These are phyloP conservation scores for Aelia acuminata DNA, from an alignment of 2,888 invertebrate genomes.

Conservation along the genomic window DNA sequence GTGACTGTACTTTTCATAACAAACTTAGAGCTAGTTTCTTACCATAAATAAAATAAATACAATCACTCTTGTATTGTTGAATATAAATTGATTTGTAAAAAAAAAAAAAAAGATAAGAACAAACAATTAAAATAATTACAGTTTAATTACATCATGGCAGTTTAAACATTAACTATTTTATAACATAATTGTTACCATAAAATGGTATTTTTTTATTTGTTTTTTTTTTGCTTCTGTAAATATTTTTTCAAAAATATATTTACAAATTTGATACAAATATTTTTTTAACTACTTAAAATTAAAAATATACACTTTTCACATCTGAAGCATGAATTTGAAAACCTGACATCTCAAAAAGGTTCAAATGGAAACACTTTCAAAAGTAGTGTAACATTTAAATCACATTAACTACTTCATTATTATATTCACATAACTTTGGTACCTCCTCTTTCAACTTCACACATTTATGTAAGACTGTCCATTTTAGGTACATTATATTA, in stretches of 20 bases:
- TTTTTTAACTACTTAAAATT: conserved; percentile 42
- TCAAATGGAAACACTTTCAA: background rate
- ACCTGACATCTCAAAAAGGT: conserved; percentile 10
- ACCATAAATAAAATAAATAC: conserved; percentile 58
- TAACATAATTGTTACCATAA: conserved; percentile 43
- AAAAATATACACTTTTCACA: conserved; percentile 58
- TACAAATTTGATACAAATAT: conserved; percentile 51
- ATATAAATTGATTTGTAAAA: conserved; percentile 45
- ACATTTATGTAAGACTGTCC: conserved; percentile 37
- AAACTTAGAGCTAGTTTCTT: conserved; percentile 36
- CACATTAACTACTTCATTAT: conserved; percentile 52
- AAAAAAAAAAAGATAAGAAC: conserved; percentile 20
- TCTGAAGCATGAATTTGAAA: conserved; percentile 53
- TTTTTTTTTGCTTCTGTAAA: conserved; percentile 49
- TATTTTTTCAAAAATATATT: conserved; percentile 52
- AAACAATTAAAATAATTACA: conserved; percentile 45
- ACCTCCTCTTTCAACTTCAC: conserved; percentile 50
- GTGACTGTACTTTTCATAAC: conserved; percentile 27
- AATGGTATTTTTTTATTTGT: too few species aligned
- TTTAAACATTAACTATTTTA: conserved; percentile 49
- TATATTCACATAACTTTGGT: conserved; percentile 54
- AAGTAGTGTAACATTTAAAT: conserved; percentile 29
- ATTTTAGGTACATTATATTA: conserved; percentile 50
- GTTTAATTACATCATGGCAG: conserved; percentile 57
- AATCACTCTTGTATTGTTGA: conserved; percentile 44